Conservation (phyloP, 2,888 invertebrate genomes). For the Unio pictorum region DNA sequence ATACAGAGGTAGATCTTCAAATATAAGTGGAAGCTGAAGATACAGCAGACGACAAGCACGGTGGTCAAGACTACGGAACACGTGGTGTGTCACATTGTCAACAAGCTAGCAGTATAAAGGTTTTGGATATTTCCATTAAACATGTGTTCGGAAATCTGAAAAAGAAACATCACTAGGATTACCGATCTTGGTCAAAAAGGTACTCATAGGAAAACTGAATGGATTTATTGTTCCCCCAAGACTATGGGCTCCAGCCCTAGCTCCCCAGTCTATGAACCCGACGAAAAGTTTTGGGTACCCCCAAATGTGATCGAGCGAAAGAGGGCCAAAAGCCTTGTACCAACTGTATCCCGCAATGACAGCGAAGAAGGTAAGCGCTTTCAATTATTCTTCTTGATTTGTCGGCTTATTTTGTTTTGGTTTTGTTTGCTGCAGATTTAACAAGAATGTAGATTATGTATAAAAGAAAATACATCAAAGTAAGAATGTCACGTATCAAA, state of each 20-base stretch:
- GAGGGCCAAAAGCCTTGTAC: conserved; percentile 63
- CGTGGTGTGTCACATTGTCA: no score
- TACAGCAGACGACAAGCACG: no score
- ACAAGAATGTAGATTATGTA: no score
- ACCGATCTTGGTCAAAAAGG: not conserved
- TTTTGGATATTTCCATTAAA: no score
- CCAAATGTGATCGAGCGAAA: conserved; percentile 62
- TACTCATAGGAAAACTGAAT: conserved; percentile 23
- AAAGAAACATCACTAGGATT: no score
- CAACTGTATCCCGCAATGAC: conserved; percentile 47
- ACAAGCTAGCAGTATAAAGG: no score
- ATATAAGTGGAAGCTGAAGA: no score
- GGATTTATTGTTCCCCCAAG: conserved; percentile 40
- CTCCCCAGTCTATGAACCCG: conserved; percentile 46
- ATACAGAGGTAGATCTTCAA: no score
- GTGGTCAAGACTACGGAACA: no score
- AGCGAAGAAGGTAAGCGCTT: conserved; percentile 57
- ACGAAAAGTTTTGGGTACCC: conserved; percentile 69
- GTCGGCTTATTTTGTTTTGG: not conserved
- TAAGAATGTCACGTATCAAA: no score
- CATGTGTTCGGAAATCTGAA: no score
- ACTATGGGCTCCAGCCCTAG: conserved; percentile 62
- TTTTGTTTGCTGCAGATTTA: not conserved
- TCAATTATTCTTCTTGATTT: not conserved
- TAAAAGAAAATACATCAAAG: no score